Evolutionary conservation across 2,113 vertebrate species (phyloP).

Genomic region (Tinamus guttatus): DNA sequence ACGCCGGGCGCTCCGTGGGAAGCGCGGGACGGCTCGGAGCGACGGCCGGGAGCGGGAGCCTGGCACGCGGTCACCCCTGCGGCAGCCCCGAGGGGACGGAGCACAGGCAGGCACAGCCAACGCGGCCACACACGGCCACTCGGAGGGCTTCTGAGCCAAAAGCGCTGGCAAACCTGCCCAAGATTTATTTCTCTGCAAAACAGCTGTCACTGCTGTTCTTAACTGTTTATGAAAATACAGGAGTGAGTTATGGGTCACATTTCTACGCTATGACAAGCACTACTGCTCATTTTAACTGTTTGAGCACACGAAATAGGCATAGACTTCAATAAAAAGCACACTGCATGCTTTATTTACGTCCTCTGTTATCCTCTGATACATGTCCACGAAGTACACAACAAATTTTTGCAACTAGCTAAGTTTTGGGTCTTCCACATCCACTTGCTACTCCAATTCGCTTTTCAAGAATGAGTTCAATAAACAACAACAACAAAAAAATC

Average conservation of each 20-base stretch:
- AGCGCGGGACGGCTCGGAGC: neutral
- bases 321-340: neutral
- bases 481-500: neutral
- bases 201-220: neutral
- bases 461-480: neutral
- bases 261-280: neutral
- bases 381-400: neutral
- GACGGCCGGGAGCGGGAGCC: neutral
- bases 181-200: neutral
- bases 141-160: neutral
- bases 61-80: neutral
- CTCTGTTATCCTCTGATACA: neutral
- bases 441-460: neutral
- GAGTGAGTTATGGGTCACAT: neutral
- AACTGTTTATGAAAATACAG: neutral
- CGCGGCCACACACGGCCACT: neutral
- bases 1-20: neutral
- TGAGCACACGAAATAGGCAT: neutral
- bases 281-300: neutral
- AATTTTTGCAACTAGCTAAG: neutral
- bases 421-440: neutral
- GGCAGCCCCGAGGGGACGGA: neutral
- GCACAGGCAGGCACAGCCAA: neutral
- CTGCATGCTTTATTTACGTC: neutral
- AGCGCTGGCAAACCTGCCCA: neutral